Evolutionary conservation across 92 coral and sea anemone genomes (phyloP), one percentile per base, ranked within the genome.

Genomic region (Bergia puertoricense): DNA sequence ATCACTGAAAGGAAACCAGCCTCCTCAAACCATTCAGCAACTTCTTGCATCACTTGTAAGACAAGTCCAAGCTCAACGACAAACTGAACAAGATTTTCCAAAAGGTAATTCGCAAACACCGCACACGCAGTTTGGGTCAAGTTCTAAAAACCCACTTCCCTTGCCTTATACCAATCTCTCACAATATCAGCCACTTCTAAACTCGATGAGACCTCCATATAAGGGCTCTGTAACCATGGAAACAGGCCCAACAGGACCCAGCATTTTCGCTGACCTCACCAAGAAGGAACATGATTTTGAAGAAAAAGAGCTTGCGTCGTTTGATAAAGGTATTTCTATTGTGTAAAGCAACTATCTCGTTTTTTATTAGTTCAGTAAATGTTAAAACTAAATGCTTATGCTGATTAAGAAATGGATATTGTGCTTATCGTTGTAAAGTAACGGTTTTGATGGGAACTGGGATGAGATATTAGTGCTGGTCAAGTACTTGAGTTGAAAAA

Each of bases 11-110:
- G 44, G 51, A 43, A 43, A 45, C 10, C 45, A 50, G 54, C 23
- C 42, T 45, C 67, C 77, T 69, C 45, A 72, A 43, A 44, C 87
- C n/a, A 46, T 46, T 44, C 79, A 84, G 14, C 79, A 84, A 37
- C 79, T 84, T 10, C 87, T 84, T 2, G 43, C 66, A 45, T 48
- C 87, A 23, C 87, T 84, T 46, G n/a, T 84, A 44, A 46, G 15
- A 23, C 67, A 84, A 37, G 75, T 84, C 42, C 66, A 84, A 71
- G 50, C 77, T 48, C 79, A 72, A 7, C 59, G 87, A 30, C 77
- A 84, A 84, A 84, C 87, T 6, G 37, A 69, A 51, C 78, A 84
- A 46, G 87, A 84, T 51, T 84, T 69, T 48, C 79, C 87, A 3
- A 38, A 69, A 0, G 68, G 46, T 22, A 15, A 37, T 37, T 48